A percentile compares a stretch with the other conserved stretches of the same genome.
These are phyloP conservation scores for Poecilia picta DNA, from an alignment of 2,797 vertebrate species.

Conservation along the genomic window DNA sequence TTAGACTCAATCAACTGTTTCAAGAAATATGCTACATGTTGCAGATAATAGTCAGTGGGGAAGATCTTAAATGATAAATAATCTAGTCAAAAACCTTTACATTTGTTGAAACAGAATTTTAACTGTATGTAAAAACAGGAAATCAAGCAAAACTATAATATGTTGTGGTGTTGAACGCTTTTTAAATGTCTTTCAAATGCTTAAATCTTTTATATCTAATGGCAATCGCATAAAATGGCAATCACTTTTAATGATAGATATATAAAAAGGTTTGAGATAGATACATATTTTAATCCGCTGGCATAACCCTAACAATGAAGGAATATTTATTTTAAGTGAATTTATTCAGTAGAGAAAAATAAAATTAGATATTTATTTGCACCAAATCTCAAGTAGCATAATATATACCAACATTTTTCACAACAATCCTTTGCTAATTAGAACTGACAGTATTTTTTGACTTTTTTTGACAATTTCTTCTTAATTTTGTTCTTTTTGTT, in stretches of 20 bases:
- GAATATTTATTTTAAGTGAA: neutral
- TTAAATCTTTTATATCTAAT: neutral
- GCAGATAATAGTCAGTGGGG: slow-evolving; percentile 9
- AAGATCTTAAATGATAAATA: neutral
- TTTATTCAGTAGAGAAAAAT: neutral
- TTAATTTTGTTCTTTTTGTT: neutral
- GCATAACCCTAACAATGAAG: neutral
- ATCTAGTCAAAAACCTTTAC: neutral
- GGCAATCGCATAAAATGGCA: neutral
- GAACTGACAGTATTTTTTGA: neutral
- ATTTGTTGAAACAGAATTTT: neutral
- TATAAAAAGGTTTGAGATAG: neutral
- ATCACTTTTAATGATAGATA: neutral
- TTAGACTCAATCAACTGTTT: slow-evolving; percentile 30
- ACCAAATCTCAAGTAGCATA: neutral
- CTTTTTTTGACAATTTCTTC: neutral
- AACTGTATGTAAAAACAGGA: neutral
- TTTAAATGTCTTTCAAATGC: neutral
- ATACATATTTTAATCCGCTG: neutral
- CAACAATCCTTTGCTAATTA: neutral
- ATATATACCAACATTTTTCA: neutral
- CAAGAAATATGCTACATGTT: slow-evolving; percentile 18
- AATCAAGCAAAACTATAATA: neutral
- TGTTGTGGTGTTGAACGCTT: neutral
- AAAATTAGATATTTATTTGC: neutral